These are phyloP conservation scores for Pyrocoelia pectoralis DNA, from an alignment of 2,888 invertebrate genomes.

Conservation along the genomic window DNA sequence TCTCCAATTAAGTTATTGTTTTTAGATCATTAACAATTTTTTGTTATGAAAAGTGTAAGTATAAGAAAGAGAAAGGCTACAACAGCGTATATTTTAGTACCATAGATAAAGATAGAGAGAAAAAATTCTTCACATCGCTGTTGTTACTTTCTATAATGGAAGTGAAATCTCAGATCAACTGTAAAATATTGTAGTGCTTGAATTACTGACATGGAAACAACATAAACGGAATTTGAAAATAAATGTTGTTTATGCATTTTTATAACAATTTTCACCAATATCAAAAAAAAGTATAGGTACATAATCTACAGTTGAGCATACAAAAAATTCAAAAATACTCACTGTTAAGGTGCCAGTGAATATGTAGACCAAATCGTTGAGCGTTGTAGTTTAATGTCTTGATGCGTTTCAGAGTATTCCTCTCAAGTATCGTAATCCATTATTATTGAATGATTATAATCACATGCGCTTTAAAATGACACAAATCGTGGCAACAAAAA, in stretches of 20 bases:
- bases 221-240: conserved; percentile 22
- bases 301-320: too few species aligned
- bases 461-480: background rate
- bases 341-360: too few species aligned
- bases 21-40: too few species aligned
- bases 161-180: conserved; percentile 14
- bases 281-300: background rate
- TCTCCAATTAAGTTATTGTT: too few species aligned
- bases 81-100: background rate
- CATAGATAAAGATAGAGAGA: background rate
- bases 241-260: too few species aligned
- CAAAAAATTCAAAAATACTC: too few species aligned
- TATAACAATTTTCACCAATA: too few species aligned
- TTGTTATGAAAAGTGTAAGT: conserved; percentile 1
- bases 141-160: conserved; percentile 20
- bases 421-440: background rate
- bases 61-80: background rate
- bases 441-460: background rate
- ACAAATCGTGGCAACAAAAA: conserved; percentile 10
- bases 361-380: too few species aligned
- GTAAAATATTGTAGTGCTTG: conserved; percentile 5
- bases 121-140: background rate
- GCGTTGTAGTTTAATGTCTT: too few species aligned
- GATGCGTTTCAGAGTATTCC: too few species aligned
- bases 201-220: background rate